Evolutionary conservation across 2,888 invertebrate species (phyloP), one percentile per base, ranked within the genome.

Genomic region (Flexamia atlantica): DNA sequence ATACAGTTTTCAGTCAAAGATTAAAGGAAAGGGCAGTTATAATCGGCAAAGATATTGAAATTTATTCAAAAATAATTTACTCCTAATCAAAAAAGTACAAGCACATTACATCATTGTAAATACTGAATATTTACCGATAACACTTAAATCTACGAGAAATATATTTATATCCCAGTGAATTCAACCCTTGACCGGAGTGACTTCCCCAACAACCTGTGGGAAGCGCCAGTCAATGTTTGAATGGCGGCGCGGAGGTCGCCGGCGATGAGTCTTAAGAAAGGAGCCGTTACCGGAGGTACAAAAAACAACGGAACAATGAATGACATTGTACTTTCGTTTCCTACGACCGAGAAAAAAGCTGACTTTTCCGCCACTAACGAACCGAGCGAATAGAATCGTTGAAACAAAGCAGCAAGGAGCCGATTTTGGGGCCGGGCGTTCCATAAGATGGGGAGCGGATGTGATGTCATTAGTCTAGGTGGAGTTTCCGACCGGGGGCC

Each of bases 381-480:
- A 76, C 50, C 76, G 76, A 76, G 76, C 76, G 76, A 76, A 76
- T 76, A 76, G 76, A 76, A 76, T 76, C 76, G 76, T 76, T 76
- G 76, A 76, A 76, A 76, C 76, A 76, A 76, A 76, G 76, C 76
- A 50, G 50, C 76, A 42, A 76, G 50, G 76, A 76, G 76, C 50
- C 40, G 76, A 76, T 76, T 76, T 76, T 32, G 76, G 76, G 53
- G 68, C 70, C 82, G 82, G 82, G 82, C 82, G 82, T 82, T 60
- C 82, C 82, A 82, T 82, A 82, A 82, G 82, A 82, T 50, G 82
- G 46, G 70, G 82, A 30, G 42, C 40, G 82, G 82, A 82, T 60
- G 70, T 82, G 82, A 82, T 40, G 82, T 82, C 82, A 82, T 82
- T 68, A 70, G 50, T 14, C 70, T 70, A 82, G 82, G 82, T 82